Conservation (phyloP, 2,113 vertebrate species). For the Tragelaphus scriptus region DNA sequence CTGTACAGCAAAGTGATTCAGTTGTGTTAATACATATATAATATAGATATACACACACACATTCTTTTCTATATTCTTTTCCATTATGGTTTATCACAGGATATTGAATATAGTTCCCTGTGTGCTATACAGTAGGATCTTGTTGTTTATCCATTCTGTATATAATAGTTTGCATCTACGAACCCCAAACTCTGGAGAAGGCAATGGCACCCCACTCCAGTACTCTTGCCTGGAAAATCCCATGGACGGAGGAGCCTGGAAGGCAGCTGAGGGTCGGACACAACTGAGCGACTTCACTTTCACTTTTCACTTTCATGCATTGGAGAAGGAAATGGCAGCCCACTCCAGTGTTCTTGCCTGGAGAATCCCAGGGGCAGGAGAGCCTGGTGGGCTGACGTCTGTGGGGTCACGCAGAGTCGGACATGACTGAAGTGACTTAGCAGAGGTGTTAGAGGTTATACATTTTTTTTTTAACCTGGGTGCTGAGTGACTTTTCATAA, state of each 20-base stretch:
- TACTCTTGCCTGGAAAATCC: too few species aligned
- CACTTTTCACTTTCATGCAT: too few species aligned
- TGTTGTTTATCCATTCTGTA: neutral
- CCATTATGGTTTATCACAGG: neutral
- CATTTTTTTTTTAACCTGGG: neutral
- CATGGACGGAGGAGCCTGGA: too few species aligned
- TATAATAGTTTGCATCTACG: neutral
- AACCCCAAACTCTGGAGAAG: neutral
- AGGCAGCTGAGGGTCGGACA: too few species aligned
- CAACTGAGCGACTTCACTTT: too few species aligned
- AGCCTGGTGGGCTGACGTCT: too few species aligned
- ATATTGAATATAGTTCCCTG: neutral
- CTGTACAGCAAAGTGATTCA: neutral
- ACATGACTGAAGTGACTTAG: too few species aligned
- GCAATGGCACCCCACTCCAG: too few species aligned
- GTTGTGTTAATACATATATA: neutral
- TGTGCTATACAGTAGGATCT: neutral
- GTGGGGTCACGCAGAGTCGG: too few species aligned
- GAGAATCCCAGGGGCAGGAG: too few species aligned
- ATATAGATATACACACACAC: neutral
- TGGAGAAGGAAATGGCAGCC: too few species aligned
- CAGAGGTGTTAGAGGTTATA: neutral
- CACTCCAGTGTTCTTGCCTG: too few species aligned
- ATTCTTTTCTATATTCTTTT: neutral
- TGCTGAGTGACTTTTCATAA: neutral